Percentiles rank a stretch among this genome's conserved stretches.
These are phyloP conservation scores for Erebia palarica DNA, from an alignment of 2,888 invertebrate genomes.

Conservation along the genomic window DNA sequence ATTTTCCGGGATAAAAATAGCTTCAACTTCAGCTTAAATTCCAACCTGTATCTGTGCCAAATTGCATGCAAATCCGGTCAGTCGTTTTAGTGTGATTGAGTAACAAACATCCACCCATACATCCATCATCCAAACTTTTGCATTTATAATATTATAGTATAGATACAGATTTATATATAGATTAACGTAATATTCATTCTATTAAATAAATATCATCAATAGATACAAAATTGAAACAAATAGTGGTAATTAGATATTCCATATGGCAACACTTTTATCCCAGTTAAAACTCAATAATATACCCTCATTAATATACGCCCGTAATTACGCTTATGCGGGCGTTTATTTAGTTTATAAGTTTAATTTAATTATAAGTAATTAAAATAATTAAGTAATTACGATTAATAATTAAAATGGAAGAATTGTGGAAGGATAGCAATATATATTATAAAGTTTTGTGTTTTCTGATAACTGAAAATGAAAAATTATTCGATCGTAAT, in stretches of 20 bases:
- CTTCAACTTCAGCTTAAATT: no score
- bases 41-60: no score
- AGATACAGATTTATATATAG: no score
- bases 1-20: no score
- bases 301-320: conserved; percentile 34
- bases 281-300: not conserved
- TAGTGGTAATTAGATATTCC: not conserved
- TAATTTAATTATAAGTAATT: conserved; percentile 27
- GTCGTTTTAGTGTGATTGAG: no score
- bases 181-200: no score
- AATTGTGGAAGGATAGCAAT: conserved; percentile 63
- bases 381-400: conserved; percentile 14
- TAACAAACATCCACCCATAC: no score
- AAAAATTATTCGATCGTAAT: conserved; percentile 66
- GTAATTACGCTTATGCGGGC: conserved; percentile 25
- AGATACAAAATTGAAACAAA: no score
- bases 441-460: conserved; percentile 68
- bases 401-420: conserved; percentile 54
- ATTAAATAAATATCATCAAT: no score
- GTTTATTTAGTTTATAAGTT: conserved; percentile 26
- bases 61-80: no score
- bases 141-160: no score
- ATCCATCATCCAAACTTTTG: no score
- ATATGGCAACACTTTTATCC: conserved; percentile 16
- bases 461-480: conserved; percentile 71